Evolutionary conservation across 1,140 invertebrate species (phyloP).

Genomic region (Drosophila quadrilineata): DNA sequence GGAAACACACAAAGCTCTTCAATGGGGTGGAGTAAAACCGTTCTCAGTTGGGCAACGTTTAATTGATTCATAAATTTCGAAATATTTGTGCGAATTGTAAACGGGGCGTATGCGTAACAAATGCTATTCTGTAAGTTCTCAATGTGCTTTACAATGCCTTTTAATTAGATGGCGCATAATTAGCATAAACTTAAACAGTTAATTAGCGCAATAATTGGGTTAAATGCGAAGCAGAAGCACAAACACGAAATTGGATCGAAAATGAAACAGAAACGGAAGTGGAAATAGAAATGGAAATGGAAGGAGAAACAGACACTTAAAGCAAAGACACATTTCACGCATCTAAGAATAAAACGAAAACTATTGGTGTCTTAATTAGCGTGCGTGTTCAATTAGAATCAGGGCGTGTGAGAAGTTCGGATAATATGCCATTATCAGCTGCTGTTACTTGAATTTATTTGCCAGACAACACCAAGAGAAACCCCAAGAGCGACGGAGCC

Average conservation of each 20-base stretch:
- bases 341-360: conserved; percentile 47
- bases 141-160: conserved; percentile 3
- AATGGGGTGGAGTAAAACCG: too few relatives aligned
- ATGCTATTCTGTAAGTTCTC: not conserved
- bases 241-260: conserved; percentile 39
- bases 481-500: not conserved
- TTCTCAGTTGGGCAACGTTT: too few relatives aligned
- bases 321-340: conserved; percentile 2
- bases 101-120: conserved; percentile 36
- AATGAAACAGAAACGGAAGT: not conserved
- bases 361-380: conserved; percentile 77
- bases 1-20: too few relatives aligned
- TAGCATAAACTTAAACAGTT: conserved; percentile 74
- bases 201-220: conserved; percentile 76
- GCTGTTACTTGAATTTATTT: conserved; percentile 73
- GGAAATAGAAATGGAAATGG: not conserved
- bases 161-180: conserved; percentile 54
- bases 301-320: not conserved
- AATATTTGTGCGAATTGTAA: not conserved
- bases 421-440: conserved; percentile 74
- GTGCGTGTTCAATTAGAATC: conserved; percentile 74
- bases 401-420: conserved; percentile 14
- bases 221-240: conserved; percentile 26
- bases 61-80: too few relatives aligned
- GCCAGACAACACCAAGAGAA: conserved; percentile 39